A percentile compares a stretch with the other conserved stretches of the same genome.
Conservation (phyloP, 2,113 vertebrate genomes). For the Trichechus manatus region DNA sequence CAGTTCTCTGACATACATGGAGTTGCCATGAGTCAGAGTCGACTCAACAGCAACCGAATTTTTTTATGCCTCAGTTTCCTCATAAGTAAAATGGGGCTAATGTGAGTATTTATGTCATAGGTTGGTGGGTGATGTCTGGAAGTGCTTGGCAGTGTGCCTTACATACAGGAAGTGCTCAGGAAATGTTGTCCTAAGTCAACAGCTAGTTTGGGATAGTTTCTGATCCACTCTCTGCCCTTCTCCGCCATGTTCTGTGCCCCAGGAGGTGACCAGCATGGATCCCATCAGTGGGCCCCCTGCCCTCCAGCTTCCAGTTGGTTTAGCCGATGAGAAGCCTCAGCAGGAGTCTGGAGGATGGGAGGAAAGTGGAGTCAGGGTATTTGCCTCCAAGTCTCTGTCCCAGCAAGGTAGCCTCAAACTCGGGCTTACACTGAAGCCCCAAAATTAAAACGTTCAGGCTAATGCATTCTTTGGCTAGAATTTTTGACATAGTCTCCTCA, state of each 20-base stretch:
- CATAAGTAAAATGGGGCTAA: no score
- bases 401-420: background rate
- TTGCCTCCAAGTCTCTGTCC: background rate
- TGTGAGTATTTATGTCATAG: accelerated
- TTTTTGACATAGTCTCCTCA: background rate
- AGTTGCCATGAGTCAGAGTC: no score
- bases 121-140: background rate
- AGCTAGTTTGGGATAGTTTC: background rate
- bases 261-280: background rate
- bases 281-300: no score
- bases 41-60: no score
- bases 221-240: background rate
- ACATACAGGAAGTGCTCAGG: accelerated
- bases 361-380: background rate
- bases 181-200: background rate
- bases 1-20: no score
- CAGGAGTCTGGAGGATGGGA: background rate
- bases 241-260: no score
- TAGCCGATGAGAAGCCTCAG: background rate
- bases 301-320: background rate
- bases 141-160: no score
- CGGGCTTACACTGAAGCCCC: background rate
- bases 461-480: background rate
- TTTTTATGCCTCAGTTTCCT: no score
- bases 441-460: background rate